These are phyloP conservation scores for Calephelis perditalis DNA, from an alignment of 2,888 invertebrate species.

Conservation along the genomic window DNA sequence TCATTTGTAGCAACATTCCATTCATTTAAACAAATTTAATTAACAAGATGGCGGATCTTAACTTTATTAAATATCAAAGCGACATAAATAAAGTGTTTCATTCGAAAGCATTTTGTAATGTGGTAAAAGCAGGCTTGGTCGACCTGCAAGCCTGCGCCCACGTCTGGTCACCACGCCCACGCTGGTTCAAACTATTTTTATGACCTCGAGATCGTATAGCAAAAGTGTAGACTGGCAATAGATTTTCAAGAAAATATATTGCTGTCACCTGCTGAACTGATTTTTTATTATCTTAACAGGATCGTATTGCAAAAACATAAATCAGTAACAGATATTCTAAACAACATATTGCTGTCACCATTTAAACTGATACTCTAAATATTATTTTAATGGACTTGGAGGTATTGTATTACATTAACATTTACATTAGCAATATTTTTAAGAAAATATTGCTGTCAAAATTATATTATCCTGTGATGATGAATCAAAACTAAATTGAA, in stretches of 20 bases:
- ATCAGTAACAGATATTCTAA: too few species aligned
- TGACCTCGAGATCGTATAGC: conserved; percentile 35
- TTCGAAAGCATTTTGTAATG: conserved; percentile 14
- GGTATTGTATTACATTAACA: too few species aligned
- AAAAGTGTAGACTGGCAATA: neutral
- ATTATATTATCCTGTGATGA: too few species aligned
- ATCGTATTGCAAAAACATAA: too few species aligned
- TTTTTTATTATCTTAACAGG: too few species aligned
- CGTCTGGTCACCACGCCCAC: conserved; percentile 46
- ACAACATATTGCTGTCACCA: too few species aligned
- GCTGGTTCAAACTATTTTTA: conserved; percentile 43
- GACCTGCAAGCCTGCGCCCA: conserved; percentile 37
- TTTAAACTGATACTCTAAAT: too few species aligned
- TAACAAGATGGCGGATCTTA: neutral
- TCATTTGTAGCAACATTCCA: conserved; percentile 3
- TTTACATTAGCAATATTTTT: too few species aligned
- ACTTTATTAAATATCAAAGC: conserved; percentile 10
- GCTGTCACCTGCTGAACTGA: neutral
- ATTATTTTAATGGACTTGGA: too few species aligned
- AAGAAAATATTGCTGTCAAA: too few species aligned
- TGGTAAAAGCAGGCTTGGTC: conserved; percentile 25
- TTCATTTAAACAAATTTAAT: conserved; percentile 10
- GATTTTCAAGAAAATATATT: neutral
- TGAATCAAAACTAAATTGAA: too few species aligned
- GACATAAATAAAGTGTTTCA: conserved; percentile 6